These are phyloP conservation scores for Ceratosolen solmsi DNA, from an alignment of 1,140 invertebrate genomes.

Conservation along the genomic window DNA sequence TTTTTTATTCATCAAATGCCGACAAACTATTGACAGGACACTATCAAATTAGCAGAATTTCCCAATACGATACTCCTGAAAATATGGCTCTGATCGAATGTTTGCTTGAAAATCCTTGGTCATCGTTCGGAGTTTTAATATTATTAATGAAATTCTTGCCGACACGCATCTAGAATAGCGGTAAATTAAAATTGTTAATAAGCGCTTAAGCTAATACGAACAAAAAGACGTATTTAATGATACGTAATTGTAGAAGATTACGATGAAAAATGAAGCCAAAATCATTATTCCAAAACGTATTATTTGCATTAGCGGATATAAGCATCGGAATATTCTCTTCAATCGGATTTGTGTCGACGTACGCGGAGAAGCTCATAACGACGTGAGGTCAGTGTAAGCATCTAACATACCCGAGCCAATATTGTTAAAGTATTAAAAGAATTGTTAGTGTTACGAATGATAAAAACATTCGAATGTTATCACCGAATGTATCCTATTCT, in stretches of 20 bases:
- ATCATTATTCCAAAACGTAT: too few relatives aligned
- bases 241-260: not conserved
- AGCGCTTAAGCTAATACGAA: not conserved
- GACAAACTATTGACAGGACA: too few relatives aligned
- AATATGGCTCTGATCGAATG: too few relatives aligned
- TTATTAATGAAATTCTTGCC: too few relatives aligned
- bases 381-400: not conserved
- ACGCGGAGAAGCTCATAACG: not conserved
- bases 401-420: not conserved
- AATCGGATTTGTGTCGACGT: not conserved
- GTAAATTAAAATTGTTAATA: not conserved
- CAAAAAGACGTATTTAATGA: not conserved
- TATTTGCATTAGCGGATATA: not conserved
- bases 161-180: not conserved
- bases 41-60: too few relatives aligned
- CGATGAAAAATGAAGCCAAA: not conserved
- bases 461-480: not conserved
- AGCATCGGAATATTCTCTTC: not conserved
- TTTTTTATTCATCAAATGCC: too few relatives aligned
- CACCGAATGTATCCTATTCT: too few relatives aligned
- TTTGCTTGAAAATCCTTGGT: too few relatives aligned
- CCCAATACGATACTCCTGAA: too few relatives aligned
- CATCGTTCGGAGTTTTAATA: too few relatives aligned
- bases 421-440: too few relatives aligned
- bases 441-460: too few relatives aligned